These are phyloP conservation scores for Cryptus armator DNA, from an alignment of 2,888 invertebrate genomes.

Conservation along the genomic window DNA sequence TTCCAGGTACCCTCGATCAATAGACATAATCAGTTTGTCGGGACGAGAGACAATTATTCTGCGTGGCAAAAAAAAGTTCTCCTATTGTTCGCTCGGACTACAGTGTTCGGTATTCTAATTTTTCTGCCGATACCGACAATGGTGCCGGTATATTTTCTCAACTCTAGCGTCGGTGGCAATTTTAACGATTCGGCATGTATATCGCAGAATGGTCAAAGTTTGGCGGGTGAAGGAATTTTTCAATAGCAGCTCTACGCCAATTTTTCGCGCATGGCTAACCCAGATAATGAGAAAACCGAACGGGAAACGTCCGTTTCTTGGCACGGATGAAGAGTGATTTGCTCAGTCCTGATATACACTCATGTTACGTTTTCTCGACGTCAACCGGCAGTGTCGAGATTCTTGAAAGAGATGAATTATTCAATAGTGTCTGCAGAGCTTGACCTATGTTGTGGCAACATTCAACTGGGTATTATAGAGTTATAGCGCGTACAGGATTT, in stretches of 20 bases:
- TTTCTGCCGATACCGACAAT: neutral
- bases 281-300: constrained; percentile 40
- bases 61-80: neutral
- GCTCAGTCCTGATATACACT: neutral
- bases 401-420: constrained; percentile 45
- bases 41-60: neutral
- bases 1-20: neutral
- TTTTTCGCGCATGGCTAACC: constrained; percentile 32
- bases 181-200: neutral
- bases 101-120: constrained; percentile 8
- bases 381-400: constrained; percentile 17
- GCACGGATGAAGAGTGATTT: constrained; percentile 27
- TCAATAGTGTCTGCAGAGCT: constrained; percentile 27
- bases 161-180: neutral
- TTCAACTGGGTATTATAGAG: constrained; percentile 15
- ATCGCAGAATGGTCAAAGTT: neutral
- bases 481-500: neutral
- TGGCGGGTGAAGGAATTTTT: constrained; percentile 17
- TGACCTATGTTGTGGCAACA: neutral
- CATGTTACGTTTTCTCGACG: neutral
- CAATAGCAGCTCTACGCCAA: constrained; percentile 32
- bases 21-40: neutral
- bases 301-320: constrained; percentile 9
- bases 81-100: neutral
- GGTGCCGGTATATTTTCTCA: neutral